Percentiles rank a stretch among this genome's conserved stretches.
phyloP scores from a whole-genome alignment of 2,888 invertebrate genomes.

The Lordiphosa andalusiaca region DNA sequence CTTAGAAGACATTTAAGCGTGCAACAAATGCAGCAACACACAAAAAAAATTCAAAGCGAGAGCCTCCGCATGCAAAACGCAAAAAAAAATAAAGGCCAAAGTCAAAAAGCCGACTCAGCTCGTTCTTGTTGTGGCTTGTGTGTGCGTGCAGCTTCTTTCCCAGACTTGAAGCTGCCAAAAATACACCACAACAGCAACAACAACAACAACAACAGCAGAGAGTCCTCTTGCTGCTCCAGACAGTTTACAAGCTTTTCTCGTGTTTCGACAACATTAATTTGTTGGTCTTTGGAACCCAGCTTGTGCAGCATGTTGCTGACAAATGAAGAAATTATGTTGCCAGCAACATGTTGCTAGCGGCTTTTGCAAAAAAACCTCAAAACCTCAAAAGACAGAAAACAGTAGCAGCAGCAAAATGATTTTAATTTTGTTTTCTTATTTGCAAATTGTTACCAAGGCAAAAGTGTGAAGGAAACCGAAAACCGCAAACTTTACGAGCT shows the following conservation, averaged over 20 bases:
- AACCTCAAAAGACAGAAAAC: constrained; percentile 32
- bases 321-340: constrained; percentile 15
- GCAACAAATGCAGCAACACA: constrained; percentile 41
- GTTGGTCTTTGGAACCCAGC: constrained; percentile 18
- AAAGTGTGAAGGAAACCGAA: constrained; percentile 13
- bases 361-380: constrained; percentile 15
- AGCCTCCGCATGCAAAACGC: constrained; percentile 28
- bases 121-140: constrained; percentile 9
- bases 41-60: constrained; percentile 17
- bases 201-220: constrained; percentile 21
- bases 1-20: constrained; percentile 62
- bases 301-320: constrained; percentile 20
- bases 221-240: constrained; percentile 31
- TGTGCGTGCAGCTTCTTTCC: constrained; percentile 5
- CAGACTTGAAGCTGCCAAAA: constrained; percentile 33
- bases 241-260: constrained; percentile 51
- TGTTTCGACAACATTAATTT: constrained; percentile 46
- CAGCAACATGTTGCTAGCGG: constrained; percentile 35
- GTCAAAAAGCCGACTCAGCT: constrained; percentile 13
- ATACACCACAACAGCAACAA: constrained; percentile 13
- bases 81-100: constrained; percentile 31
- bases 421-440: constrained; percentile 34
- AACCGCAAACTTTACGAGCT: constrained; percentile 40
- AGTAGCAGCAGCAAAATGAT: constrained; percentile 49
- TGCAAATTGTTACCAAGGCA: not conserved